Evolutionary conservation across 2,797 vertebrate genomes (phyloP).

Genomic region (Clarias platycephalus): DNA sequence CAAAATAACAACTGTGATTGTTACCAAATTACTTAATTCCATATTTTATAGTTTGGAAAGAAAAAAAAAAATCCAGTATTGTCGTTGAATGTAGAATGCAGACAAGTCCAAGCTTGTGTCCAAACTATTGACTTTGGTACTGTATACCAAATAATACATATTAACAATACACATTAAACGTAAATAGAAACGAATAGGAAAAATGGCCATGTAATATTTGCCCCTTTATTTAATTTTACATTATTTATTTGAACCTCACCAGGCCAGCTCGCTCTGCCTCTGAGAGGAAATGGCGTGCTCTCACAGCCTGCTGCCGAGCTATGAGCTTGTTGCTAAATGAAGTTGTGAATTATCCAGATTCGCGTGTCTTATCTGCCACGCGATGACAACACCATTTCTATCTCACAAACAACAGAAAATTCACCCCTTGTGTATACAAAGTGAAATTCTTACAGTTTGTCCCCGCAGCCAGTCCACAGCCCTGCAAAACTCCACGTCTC

Average conservation of each 20-base stretch:
- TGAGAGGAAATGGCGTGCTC: neutral
- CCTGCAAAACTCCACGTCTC: constrained; percentile 75
- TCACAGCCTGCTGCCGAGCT: neutral
- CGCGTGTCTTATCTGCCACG: neutral
- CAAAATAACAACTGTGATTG: too few relatives aligned
- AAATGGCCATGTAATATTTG: neutral
- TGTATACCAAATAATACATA: too few relatives aligned
- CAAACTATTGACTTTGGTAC: too few relatives aligned
- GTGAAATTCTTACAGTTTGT: constrained; percentile 59
- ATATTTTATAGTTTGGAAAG: too few relatives aligned
- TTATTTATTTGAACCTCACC: neutral
- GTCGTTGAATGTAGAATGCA: too few relatives aligned
- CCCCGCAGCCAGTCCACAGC: constrained; percentile 79
- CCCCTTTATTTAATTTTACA: too few relatives aligned
- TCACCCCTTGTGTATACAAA: fast-evolving
- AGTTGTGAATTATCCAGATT: neutral
- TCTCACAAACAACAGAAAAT: neutral
- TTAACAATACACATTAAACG: too few relatives aligned
- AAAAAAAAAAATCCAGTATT: too few relatives aligned
- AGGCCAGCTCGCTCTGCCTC: neutral
- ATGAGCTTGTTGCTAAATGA: neutral
- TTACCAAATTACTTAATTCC: too few relatives aligned
- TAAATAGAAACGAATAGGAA: neutral
- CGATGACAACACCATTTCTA: neutral
- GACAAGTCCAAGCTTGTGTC: too few relatives aligned